Evolutionary conservation across 2,113 vertebrate species (phyloP).

Genomic region (Mirza zaza): DNA sequence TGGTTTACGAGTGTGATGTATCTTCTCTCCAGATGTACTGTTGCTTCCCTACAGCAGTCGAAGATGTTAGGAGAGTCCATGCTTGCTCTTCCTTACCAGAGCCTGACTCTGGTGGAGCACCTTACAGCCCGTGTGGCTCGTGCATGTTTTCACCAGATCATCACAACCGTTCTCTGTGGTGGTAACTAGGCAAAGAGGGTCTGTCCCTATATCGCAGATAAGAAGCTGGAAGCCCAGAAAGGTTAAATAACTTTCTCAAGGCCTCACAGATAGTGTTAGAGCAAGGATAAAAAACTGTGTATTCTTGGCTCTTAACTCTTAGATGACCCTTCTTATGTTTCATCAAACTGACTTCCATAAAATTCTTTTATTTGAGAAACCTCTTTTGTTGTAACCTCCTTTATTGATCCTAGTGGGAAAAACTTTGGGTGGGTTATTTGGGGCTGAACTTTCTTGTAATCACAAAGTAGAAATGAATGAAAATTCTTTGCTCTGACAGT

Average conservation of each 20-base stretch:
- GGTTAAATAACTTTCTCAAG: neutral
- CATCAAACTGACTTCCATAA: neutral
- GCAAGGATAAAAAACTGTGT: no score
- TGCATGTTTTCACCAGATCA: neutral
- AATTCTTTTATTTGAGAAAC: constrained; percentile 2
- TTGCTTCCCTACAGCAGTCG: neutral
- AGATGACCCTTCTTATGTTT: neutral
- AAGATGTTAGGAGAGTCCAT: neutral
- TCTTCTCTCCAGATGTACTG: neutral
- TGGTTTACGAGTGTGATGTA: neutral
- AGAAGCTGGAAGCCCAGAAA: neutral
- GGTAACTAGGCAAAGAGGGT: neutral
- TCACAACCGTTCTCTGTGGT: neutral
- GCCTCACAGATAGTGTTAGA: neutral
- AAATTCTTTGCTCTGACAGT: neutral
- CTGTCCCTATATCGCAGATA: neutral
- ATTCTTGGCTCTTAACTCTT: neutral
- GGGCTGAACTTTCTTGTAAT: neutral
- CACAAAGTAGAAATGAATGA: neutral
- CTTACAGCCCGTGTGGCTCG: neutral
- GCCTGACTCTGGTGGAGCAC: neutral
- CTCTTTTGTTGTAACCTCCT: neutral
- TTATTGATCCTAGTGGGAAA: neutral
- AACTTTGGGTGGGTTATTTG: neutral
- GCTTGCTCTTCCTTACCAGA: neutral